A percentile compares a stretch with the other conserved stretches of the same genome.
These are phyloP conservation scores for Phengaris arion DNA, from an alignment of 2,888 invertebrate genomes.

Conservation along the genomic window DNA sequence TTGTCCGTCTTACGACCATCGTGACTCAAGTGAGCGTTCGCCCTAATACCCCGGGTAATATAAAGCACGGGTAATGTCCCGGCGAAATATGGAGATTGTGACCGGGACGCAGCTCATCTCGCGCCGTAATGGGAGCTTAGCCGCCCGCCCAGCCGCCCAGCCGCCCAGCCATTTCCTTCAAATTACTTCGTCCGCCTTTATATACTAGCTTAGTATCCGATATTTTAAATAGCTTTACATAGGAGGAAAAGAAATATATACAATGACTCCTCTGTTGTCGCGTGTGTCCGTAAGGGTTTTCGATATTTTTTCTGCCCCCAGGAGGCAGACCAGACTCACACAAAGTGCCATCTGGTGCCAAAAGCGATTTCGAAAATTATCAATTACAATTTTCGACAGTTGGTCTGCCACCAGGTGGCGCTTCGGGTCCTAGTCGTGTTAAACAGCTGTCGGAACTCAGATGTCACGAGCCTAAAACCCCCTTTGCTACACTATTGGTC, in stretches of 20 bases:
- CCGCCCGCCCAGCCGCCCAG: background rate
- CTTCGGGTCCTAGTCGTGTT: no score
- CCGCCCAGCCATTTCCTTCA: background rate
- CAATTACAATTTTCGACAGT: no score
- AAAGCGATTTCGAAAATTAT: no score
- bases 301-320: background rate
- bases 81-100: conserved; percentile 5
- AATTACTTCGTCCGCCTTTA: background rate
- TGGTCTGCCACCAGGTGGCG: no score
- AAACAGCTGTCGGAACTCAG: no score
- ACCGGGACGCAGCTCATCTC: conserved; percentile 7
- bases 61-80: background rate
- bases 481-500: no score
- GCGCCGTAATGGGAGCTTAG: conserved; percentile 13
- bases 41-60: background rate
- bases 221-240: background rate
- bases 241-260: background rate
- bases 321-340: no score
- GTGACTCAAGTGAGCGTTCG: background rate
- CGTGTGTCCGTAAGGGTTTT: background rate
- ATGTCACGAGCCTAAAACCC: no score
- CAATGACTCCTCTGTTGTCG: background rate
- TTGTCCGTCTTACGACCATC: no score
- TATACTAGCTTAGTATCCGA: background rate
- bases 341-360: no score